phyloP scores from a whole-genome alignment of 2,113 vertebrate species.

The Nothobranchius furzeri region DNA sequence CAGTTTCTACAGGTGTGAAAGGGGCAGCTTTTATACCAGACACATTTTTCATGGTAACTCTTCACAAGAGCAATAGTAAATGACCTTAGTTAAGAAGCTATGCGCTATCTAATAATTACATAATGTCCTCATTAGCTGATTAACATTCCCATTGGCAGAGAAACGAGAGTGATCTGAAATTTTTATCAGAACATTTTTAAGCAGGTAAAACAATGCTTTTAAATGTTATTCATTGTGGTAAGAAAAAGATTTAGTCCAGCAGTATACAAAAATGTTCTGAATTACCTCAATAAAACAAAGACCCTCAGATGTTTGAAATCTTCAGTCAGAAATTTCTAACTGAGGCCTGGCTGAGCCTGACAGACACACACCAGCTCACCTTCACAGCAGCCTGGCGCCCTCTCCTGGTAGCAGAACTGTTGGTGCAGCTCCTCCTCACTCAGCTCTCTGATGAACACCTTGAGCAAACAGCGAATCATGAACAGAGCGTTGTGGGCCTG shows the following conservation, averaged over 20 bases:
- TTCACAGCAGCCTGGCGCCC: conserved; percentile 84
- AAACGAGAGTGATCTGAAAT: not conserved
- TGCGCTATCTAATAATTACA: not conserved
- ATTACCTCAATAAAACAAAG: not conserved
- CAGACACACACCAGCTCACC: conserved; percentile 48
- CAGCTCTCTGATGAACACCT: conserved; percentile 92
- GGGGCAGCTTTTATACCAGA: conserved; percentile 33
- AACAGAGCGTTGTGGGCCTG: conserved; percentile 97
- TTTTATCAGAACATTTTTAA: not conserved
- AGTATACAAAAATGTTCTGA: not conserved
- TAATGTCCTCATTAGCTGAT: not conserved
- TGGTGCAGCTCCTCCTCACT: conserved; percentile 90
- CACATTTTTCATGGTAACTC: conserved; percentile 19
- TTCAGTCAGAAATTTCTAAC: not conserved
- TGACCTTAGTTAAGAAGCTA: conserved; percentile 1
- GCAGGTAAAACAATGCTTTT: not conserved
- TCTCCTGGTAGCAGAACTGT: conserved; percentile 92
- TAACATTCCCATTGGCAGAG: not conserved
- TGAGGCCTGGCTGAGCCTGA: not conserved
- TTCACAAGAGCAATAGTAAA: conserved; percentile 5
- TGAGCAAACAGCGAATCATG: conserved; percentile 94
- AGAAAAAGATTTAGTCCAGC: not conserved
- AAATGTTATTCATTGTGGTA: not conserved
- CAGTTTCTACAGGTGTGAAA: conserved; percentile 69
- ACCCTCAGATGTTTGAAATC: not conserved